Conservation (phyloP, 2,113 vertebrate species). For the Pandion haliaetus region DNA sequence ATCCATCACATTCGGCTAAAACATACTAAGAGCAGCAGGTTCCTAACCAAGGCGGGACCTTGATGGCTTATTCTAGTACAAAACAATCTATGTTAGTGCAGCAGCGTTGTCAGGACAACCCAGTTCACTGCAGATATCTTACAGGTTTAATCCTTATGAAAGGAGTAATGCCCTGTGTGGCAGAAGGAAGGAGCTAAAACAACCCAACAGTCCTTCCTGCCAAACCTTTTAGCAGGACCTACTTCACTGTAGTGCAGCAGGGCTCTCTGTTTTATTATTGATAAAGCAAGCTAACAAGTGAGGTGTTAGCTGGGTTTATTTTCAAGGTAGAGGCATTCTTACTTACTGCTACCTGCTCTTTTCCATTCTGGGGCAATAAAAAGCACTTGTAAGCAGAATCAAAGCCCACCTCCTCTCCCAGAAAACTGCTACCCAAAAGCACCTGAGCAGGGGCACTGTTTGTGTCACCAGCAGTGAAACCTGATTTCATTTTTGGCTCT, state of each 20-base stretch:
- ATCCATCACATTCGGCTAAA: not conserved
- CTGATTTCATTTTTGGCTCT: not conserved
- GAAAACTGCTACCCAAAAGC: not conserved
- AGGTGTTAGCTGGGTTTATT: conserved; percentile 9
- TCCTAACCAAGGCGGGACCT: not conserved
- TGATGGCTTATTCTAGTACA: not conserved
- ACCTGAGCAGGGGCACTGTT: not conserved
- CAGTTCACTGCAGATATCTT: not conserved
- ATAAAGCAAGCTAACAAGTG: not conserved
- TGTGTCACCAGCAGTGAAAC: not conserved
- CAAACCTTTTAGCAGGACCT: not conserved
- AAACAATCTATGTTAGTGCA: not conserved
- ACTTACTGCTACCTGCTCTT: not conserved
- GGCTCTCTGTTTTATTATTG: not conserved
- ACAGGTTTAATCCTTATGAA: not conserved
- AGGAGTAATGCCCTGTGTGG: not conserved
- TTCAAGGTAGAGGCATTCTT: conserved; percentile 8
- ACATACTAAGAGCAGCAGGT: not conserved
- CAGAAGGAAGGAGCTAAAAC: not conserved
- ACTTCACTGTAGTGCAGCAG: not conserved
- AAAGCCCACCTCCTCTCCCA: not conserved
- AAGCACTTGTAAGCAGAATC: not conserved
- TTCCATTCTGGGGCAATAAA: not conserved
- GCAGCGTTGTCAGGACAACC: not conserved
- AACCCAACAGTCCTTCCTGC: not conserved